Evolutionary conservation across 2,888 invertebrate species (phyloP).

Genomic region (Scaptomyza reducta): DNA sequence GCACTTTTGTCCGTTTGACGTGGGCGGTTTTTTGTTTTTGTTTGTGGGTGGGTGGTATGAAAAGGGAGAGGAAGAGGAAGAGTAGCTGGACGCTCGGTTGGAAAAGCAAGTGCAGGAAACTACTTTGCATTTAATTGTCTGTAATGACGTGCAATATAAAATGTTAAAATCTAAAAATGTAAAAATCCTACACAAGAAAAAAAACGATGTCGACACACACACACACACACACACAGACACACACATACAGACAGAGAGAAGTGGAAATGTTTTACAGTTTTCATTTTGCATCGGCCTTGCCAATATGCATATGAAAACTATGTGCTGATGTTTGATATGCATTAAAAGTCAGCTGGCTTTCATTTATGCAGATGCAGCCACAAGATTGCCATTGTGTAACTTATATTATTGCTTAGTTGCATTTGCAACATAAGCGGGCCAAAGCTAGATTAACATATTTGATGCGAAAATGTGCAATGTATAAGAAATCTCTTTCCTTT

Average conservation of each 20-base stretch:
- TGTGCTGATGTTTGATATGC: conserved; percentile 31
- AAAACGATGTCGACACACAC: conserved; percentile 44
- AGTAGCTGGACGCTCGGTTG: conserved; percentile 59
- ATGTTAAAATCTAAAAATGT: conserved; percentile 82
- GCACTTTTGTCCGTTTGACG: conserved; percentile 60
- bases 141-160: conserved; percentile 85
- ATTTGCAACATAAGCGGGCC: neutral
- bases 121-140: conserved; percentile 85
- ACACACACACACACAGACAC: conserved; percentile 35
- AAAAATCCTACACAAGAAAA: conserved; percentile 47
- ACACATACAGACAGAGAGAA: conserved; percentile 40
- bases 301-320: conserved; percentile 10
- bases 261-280: conserved; percentile 59
- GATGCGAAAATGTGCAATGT: neutral
- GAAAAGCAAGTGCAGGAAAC: conserved; percentile 83
- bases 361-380: conserved; percentile 15
- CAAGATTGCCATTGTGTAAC: conserved; percentile 17
- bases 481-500: neutral
- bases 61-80: neutral
- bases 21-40: conserved; percentile 36
- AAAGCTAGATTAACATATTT: neutral
- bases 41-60: neutral
- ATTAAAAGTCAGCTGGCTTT: conserved; percentile 34
- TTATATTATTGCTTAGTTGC: conserved; percentile 1
- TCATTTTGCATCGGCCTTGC: conserved; percentile 61